Conservation (phyloP, 2,113 vertebrate genomes). For the Phalacrocorax pelagicus region DNA sequence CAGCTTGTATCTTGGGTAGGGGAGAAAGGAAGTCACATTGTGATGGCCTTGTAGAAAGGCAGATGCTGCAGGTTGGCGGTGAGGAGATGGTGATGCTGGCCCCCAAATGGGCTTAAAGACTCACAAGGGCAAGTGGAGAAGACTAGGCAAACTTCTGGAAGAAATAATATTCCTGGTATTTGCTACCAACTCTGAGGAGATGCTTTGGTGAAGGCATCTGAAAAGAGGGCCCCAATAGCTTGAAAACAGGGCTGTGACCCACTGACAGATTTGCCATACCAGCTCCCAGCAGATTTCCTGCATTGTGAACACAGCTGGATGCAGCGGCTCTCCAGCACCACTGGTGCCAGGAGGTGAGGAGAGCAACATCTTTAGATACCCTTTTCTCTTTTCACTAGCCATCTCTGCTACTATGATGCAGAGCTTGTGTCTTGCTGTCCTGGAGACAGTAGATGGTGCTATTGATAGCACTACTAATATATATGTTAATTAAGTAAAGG, state of each 20-base stretch:
- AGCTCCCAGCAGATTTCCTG: not conserved
- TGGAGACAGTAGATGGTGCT: conserved; percentile 29
- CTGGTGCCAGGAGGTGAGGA: not conserved
- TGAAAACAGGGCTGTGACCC: not conserved
- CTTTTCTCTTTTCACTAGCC: not conserved
- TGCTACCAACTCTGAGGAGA: not conserved
- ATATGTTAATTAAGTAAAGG: not conserved
- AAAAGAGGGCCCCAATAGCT: not conserved
- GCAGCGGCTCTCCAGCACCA: not conserved
- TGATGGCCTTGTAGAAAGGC: not conserved
- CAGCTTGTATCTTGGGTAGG: not conserved
- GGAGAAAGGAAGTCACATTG: not conserved
- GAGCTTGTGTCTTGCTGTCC: not conserved
- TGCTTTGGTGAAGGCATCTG: not conserved
- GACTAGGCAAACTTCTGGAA: not conserved
- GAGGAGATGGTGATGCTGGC: not conserved
- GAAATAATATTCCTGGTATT: not conserved
- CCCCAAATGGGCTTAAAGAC: not conserved
- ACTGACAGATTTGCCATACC: not conserved
- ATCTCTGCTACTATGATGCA: not conserved
- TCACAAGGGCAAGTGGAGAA: not conserved
- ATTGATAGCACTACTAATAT: not conserved
- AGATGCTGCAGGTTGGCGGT: not conserved
- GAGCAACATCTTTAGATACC: not conserved
- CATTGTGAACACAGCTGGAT: not conserved